Base-by-base conservation (phyloP, 1,140 invertebrate genomes). In the Drosophila pachea region DNA sequence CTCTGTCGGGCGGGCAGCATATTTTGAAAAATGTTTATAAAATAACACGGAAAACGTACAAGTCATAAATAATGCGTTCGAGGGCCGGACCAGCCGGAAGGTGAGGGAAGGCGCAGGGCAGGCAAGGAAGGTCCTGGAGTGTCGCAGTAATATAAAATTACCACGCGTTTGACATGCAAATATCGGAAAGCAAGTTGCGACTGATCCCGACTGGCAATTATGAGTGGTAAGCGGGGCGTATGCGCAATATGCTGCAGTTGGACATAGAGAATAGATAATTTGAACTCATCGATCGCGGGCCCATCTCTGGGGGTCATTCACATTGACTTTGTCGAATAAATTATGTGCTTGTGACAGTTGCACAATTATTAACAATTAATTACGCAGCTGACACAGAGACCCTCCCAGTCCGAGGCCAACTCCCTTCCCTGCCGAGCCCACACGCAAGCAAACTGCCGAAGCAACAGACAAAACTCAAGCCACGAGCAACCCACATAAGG, bases 21-120 rank as follows among this genome's bases (percentile, higher is more conserved):
- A 82, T 78, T 83, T 73, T 75, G 75, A 69, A 86, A 86, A 84
- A 84, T 86, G 81, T 84, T 84, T 86, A 86, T 86, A 84, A 86
- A 84, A 86, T 84, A 78, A 79, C 81, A 74, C 70, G 68, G 69
- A 77, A 74, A 83, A 83, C 81, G 81, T 86, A 86, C 81, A 79
- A 86, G 81, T 84, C 81, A 84, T 84, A 84, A 84, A 84, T 84
- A 84, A 84, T 79, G 81, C 70, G 74, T 79, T 84, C 66, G 60
- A 67, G 40, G 40, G 40, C 7, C 22, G 22, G 22, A 1, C 22
- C 22, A 22, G 22, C 22, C 22, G 22, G 22, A 22, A 22, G 22
- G 22, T 22, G 22, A 22, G 22, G 22, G 22, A 22, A 22, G 22
- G 1, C 3, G 22, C 22, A 3, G 22, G 22, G 22, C 22, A 22